Conservation (phyloP, 2,797 vertebrate genomes). For the Melopsittacus undulatus region DNA sequence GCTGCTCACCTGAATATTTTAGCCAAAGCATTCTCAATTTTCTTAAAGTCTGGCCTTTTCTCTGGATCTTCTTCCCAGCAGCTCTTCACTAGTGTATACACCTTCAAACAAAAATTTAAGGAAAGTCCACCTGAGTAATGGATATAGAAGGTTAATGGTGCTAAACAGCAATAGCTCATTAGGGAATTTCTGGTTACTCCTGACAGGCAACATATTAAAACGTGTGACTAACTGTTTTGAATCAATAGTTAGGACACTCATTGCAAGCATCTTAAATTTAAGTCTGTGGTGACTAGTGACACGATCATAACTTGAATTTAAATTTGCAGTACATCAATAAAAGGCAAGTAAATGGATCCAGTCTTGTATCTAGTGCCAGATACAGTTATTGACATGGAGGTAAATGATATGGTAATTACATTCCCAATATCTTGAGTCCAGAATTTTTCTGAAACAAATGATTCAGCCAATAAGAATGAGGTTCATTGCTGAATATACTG, state of each 20-base stretch:
- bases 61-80: conserved; percentile 99
- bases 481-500: not conserved
- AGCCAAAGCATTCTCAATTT: conserved; percentile 86
- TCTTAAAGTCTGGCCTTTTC: conserved; percentile 94
- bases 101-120: conserved; percentile 73
- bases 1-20: conserved; percentile 92
- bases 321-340: conserved; percentile 20
- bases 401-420: not conserved
- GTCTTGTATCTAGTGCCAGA: not conserved
- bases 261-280: conserved; percentile 2
- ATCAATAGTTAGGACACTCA: conserved; percentile 30
- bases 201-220: conserved; percentile 33
- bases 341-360: not conserved
- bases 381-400: not conserved
- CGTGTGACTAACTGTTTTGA: conserved; percentile 33
- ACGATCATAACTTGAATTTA: conserved; percentile 8
- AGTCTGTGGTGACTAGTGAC: conserved; percentile 3
- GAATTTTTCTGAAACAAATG: not conserved
- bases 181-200: conserved; percentile 37
- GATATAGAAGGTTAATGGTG: not conserved
- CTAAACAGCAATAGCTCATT: not conserved
- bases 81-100: conserved; percentile 87
- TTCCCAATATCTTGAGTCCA: not conserved
- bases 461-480: not conserved
- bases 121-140: not conserved